Base-by-base conservation (phyloP, 1,140 invertebrate genomes). In the Lucilia cuprina region DNA sequence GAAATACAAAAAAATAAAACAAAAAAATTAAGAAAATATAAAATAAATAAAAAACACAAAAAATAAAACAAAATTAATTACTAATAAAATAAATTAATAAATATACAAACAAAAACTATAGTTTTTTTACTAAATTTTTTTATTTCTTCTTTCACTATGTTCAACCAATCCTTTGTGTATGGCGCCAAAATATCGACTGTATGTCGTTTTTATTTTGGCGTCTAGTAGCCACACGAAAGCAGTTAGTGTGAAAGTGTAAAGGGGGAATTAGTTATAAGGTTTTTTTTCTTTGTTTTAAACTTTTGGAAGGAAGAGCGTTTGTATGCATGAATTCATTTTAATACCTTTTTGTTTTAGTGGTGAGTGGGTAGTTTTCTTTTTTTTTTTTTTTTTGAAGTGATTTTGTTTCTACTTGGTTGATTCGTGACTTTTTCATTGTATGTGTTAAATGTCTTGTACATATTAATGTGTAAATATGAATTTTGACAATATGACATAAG, bases 1-100 rank as follows among this genome's bases (percentile, higher is more conserved):
- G 55, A 86, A 83, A 60, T 60, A 30, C 25, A 30, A 30, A 60
- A 86, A 86, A 84, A 86, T 83, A 82, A 86, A 86, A 55, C 25
- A 47, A 85, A 14, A 75, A 77, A 17, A 86, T 77, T 83, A 21
- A 50, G 47, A 41, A 41, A 17, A n/a, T n/a, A n/a, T n/a, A 87
- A 78, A 88, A 82, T 70, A 60, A 77, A 84, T 74, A 30, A 84
- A 88, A 85, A 60, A 55, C 50, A 55, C 50, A 85, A 50, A 55
- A 84, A 85, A 86, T 77, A 55, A 85, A 77, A 77, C 47, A 49
- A 13, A 35, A 84, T 83, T 14, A 41, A 10, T 7, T 30, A 8
- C 7, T 7, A 70, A 74, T 47, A 12, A 49, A 21, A 47, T n/a
- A 9, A 17, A 75, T 14, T 25, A 47, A 25, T n/a, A 83, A 74